Conservation (phyloP, 2,113 vertebrate species). For the Nyctereutes procyonoides region DNA sequence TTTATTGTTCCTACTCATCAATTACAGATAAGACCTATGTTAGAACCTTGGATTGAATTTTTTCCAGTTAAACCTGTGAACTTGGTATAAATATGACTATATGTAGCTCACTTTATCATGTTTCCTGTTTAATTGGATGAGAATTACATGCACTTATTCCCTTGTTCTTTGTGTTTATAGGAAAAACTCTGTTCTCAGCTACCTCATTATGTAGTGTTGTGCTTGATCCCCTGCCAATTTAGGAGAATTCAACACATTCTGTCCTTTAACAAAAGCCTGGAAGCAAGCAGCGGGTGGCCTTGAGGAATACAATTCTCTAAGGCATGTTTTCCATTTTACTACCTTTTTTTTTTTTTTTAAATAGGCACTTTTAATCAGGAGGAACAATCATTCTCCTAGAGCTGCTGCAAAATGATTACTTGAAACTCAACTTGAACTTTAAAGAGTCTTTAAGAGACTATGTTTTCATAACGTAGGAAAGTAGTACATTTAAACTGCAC, state of each 20-base stretch:
- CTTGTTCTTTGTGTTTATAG: constrained; percentile 59
- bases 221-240: constrained; percentile 59
- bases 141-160: not conserved
- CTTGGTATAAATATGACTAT: not conserved
- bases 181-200: constrained; percentile 77
- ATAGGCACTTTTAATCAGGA: constrained; percentile 81
- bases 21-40: not conserved
- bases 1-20: not conserved
- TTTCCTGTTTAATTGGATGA: constrained; percentile 48
- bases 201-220: constrained; percentile 76
- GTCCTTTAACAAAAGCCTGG: constrained; percentile 77
- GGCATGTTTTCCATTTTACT: constrained; percentile 76
- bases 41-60: not conserved
- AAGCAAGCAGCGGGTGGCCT: constrained; percentile 71
- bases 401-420: constrained; percentile 81
- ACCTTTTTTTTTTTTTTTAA: constrained; percentile 21
- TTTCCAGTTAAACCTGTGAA: not conserved
- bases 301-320: constrained; percentile 76
- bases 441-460: constrained; percentile 73
- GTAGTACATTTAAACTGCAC: constrained; percentile 12
- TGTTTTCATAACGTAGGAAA: constrained; percentile 67
- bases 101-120: not conserved
- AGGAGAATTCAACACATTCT: constrained; percentile 63
- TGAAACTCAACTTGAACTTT: constrained; percentile 82
- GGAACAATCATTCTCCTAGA: constrained; percentile 78